Percentiles rank a stretch among this genome's conserved stretches.
These are phyloP conservation scores for Oreochromis grahami DNA, from an alignment of 2,797 vertebrate species.

Conservation along the genomic window DNA sequence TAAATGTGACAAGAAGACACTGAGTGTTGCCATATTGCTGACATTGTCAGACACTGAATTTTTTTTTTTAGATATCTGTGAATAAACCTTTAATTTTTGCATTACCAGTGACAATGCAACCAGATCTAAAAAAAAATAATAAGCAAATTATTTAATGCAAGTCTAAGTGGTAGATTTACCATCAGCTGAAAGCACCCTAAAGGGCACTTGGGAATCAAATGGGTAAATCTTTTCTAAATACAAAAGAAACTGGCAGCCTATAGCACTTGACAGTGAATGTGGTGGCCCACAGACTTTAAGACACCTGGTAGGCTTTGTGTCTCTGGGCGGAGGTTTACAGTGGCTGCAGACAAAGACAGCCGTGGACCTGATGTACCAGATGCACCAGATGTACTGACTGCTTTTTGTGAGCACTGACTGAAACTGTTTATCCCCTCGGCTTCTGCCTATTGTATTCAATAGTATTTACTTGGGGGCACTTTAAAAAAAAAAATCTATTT, in stretches of 20 bases:
- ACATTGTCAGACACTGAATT: accelerated
- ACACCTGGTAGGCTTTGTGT: slow-evolving; percentile 65
- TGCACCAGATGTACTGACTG: slow-evolving; percentile 9
- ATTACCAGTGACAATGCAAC: not conserved
- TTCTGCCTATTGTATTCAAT: slow-evolving; percentile 21
- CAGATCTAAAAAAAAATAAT: not conserved
- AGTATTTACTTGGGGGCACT: not conserved
- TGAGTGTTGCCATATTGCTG: not conserved
- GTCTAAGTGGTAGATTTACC: not conserved
- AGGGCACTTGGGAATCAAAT: not conserved
- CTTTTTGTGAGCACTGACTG: slow-evolving; percentile 38
- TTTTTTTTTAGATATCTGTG: accelerated
- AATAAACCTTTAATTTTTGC: not conserved
- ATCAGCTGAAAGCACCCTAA: not conserved
- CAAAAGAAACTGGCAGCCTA: slow-evolving; percentile 36
- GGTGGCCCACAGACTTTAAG: slow-evolving; percentile 41
- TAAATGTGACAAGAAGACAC: not conserved
- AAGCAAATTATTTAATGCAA: not conserved
- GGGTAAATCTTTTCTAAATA: not conserved
- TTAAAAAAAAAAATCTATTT: not conserved
- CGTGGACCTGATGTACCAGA: slow-evolving; percentile 12
- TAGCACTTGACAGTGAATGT: slow-evolving; percentile 66
- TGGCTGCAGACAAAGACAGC: slow-evolving; percentile 38
- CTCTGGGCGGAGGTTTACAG: slow-evolving; percentile 49
- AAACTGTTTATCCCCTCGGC: slow-evolving; percentile 25